phyloP scores from a whole-genome alignment of 2,113 vertebrate species.

The Hydropotes inermis region DNA sequence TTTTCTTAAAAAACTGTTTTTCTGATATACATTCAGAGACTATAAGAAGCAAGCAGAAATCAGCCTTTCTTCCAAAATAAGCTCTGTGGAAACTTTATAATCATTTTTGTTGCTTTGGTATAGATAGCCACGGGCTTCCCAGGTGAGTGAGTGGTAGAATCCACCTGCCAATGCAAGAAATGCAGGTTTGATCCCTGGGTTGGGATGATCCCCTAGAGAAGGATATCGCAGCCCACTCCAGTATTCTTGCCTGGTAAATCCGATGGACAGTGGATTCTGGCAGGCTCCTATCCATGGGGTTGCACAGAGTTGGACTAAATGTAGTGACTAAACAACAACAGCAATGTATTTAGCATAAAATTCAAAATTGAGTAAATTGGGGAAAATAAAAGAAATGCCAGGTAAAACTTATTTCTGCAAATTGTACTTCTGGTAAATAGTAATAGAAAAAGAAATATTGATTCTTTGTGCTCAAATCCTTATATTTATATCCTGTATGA shows the following conservation, averaged over 20 bases:
- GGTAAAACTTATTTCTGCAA: not conserved
- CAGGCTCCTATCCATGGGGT: not conserved
- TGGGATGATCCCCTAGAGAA: not conserved
- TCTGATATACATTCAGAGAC: not conserved
- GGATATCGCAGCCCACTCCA: not conserved
- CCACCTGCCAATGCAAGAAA: not conserved
- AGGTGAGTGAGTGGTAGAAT: not conserved
- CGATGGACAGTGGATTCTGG: not conserved
- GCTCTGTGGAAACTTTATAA: not conserved
- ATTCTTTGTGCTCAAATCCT: conserved; percentile 15
- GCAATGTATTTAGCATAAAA: not conserved
- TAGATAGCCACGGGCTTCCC: not conserved
- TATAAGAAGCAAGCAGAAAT: not conserved
- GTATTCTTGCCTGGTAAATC: not conserved
- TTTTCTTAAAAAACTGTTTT: not conserved
- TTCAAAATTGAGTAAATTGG: not conserved
- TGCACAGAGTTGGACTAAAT: not conserved
- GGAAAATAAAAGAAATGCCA: not conserved
- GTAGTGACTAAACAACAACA: not conserved
- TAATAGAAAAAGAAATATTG: not conserved
- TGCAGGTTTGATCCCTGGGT: not conserved
- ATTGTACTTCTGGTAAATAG: not conserved
- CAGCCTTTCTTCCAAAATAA: conserved; percentile 10
- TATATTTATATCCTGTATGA: not conserved
- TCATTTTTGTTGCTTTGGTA: not conserved